Conservation (phyloP, 2,888 invertebrate genomes). For the Flexamia atlantica region DNA sequence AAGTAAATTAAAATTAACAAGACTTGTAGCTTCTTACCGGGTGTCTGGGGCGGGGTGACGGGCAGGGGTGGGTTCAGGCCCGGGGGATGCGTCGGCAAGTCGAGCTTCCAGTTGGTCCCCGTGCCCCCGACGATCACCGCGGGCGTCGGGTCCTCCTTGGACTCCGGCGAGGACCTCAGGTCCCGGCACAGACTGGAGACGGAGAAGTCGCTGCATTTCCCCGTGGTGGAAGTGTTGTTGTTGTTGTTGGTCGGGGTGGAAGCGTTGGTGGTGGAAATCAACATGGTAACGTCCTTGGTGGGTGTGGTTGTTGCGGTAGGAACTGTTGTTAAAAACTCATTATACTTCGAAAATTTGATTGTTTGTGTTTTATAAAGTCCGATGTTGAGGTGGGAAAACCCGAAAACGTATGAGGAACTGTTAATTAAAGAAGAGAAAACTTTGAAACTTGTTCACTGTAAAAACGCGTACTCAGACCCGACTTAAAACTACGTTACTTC, state of each 20-base stretch:
- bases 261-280: slow-evolving; percentile 51
- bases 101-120: slow-evolving; percentile 71
- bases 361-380: no score
- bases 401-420: no score
- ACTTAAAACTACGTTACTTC: no score
- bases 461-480: no score
- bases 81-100: slow-evolving; percentile 73
- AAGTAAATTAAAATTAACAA: no score
- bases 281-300: slow-evolving; percentile 38
- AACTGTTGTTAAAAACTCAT: neutral
- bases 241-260: slow-evolving; percentile 14
- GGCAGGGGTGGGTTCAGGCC: slow-evolving; percentile 65
- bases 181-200: slow-evolving; percentile 70
- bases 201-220: slow-evolving; percentile 70
- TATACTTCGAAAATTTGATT: neutral
- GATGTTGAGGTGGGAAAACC: no score
- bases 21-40: slow-evolving; percentile 57
- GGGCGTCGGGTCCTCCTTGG: slow-evolving; percentile 66
- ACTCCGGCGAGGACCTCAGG: slow-evolving; percentile 68
- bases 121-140: slow-evolving; percentile 70
- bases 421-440: no score
- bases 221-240: slow-evolving; percentile 43
- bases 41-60: slow-evolving; percentile 59
- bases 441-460: no score
- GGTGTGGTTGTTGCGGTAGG: neutral